A percentile compares a stretch with the other conserved stretches of the same genome.
Conservation (phyloP, 1,140 invertebrate genomes). For the Stegodyphus dumicola region DNA sequence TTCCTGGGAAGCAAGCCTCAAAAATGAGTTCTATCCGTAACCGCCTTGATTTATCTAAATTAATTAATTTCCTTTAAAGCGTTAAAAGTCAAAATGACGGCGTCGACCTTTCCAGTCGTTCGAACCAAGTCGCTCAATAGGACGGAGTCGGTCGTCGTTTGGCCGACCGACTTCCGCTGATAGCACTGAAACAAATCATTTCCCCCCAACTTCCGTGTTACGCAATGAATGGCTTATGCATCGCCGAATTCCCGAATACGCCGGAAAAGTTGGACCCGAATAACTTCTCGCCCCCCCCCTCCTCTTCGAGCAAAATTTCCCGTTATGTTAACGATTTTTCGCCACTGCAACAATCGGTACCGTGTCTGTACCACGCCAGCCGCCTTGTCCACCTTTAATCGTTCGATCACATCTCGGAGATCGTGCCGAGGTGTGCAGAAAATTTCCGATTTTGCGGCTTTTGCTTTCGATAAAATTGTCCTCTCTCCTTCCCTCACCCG, state of each 20-base stretch:
- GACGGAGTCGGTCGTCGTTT: slow-evolving; percentile 37
- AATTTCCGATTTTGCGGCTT: slow-evolving; percentile 60
- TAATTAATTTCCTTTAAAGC: slow-evolving; percentile 58
- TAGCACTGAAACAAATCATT: slow-evolving; percentile 57
- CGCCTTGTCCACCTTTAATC: slow-evolving; percentile 47
- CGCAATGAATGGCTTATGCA: slow-evolving; percentile 45
- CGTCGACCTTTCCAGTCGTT: slow-evolving; percentile 46
- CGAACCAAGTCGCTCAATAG: slow-evolving; percentile 38
- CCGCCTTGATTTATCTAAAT: slow-evolving; percentile 55
- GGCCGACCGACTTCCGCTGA: slow-evolving; percentile 31
- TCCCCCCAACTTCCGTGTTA: slow-evolving; percentile 40
- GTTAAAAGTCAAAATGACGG: slow-evolving; percentile 47
- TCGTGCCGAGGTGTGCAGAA: slow-evolving; percentile 42
- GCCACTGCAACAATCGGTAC: neutral
- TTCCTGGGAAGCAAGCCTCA: slow-evolving; percentile 15
- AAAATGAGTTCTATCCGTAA: slow-evolving; percentile 1
- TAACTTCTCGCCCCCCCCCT: neutral
- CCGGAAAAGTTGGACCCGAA: slow-evolving; percentile 56
- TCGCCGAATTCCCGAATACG: slow-evolving; percentile 40
- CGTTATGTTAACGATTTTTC: slow-evolving; percentile 50
- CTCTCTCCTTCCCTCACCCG: too few relatives aligned
- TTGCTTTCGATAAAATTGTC: slow-evolving; percentile 54
- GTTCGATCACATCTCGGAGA: slow-evolving; percentile 37
- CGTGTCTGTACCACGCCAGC: neutral
- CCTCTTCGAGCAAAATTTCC: neutral